These are phyloP conservation scores for Piaya cayana DNA, from an alignment of 2,113 vertebrate species.

Conservation along the genomic window DNA sequence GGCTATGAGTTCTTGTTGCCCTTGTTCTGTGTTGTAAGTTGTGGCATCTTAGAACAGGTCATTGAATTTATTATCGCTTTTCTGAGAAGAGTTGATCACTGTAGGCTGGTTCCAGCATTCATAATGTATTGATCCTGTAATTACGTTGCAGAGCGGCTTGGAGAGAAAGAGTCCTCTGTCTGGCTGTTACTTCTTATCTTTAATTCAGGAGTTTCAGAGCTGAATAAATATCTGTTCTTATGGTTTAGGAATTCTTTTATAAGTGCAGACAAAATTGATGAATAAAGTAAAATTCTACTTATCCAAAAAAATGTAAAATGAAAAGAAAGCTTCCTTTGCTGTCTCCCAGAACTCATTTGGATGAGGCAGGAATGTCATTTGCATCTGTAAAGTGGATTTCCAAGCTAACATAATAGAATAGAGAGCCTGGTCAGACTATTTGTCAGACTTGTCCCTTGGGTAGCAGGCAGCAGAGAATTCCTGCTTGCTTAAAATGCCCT, in stretches of 20 bases:
- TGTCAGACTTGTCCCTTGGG: background rate
- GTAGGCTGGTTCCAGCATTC: constrained; percentile 12
- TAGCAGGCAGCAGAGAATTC: constrained; percentile 14
- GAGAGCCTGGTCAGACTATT: background rate
- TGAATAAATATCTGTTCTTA: background rate
- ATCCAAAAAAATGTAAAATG: background rate
- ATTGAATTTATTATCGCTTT: constrained; percentile 22
- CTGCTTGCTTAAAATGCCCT: background rate
- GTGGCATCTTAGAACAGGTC: constrained; percentile 3
- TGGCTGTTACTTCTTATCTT: constrained; percentile 10
- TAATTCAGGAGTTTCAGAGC: background rate
- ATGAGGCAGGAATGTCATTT: background rate
- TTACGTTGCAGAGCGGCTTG: background rate
- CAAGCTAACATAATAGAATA: background rate
- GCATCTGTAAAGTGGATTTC: background rate
- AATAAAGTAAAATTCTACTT: background rate
- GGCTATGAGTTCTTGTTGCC: constrained; percentile 13
- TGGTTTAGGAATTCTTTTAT: background rate
- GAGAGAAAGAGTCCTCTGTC: background rate
- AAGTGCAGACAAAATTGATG: background rate
- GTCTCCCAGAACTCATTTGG: background rate
- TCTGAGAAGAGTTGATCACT: constrained; percentile 24
- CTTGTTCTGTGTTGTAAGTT: constrained; percentile 33
- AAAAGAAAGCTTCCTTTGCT: background rate
- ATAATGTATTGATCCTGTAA: constrained; percentile 35